These are phyloP conservation scores for Eilema sororculum DNA, from an alignment of 2,888 invertebrate genomes.

Conservation along the genomic window DNA sequence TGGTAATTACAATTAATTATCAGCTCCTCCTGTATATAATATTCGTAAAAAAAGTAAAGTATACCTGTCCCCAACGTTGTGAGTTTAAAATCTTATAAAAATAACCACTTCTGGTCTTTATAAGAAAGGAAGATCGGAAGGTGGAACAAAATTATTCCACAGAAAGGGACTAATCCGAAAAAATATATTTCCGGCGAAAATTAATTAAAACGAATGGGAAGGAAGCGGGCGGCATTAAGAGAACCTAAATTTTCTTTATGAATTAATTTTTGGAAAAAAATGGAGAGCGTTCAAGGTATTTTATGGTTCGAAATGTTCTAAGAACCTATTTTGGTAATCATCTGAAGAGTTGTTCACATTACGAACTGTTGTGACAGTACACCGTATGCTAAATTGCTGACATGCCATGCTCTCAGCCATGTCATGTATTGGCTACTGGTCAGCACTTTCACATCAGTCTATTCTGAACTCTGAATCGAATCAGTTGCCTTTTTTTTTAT, in stretches of 20 bases:
- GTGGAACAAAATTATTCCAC: constrained; percentile 29
- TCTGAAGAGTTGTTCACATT: neutral
- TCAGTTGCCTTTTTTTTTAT: too few relatives aligned
- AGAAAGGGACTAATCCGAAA: constrained; percentile 21
- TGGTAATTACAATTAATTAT: too few relatives aligned
- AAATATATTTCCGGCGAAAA: constrained; percentile 36
- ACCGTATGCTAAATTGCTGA: too few relatives aligned
- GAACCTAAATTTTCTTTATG: constrained; percentile 16
- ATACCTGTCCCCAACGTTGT: neutral
- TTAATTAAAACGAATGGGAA: constrained; percentile 40
- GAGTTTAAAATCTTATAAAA: constrained; percentile 8
- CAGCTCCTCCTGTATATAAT: too few relatives aligned
- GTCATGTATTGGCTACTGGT: too few relatives aligned
- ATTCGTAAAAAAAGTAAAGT: too few relatives aligned
- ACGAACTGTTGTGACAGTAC: too few relatives aligned
- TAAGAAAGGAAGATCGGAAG: constrained; percentile 19
- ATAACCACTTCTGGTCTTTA: constrained; percentile 7
- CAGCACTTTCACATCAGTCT: too few relatives aligned
- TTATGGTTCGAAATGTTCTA: neutral
- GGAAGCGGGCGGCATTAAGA: constrained; percentile 38
- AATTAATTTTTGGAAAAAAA: constrained; percentile 16
- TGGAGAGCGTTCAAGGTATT: constrained; percentile 1
- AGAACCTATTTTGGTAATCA: neutral
- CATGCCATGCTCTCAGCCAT: too few relatives aligned
- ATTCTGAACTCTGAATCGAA: too few relatives aligned